Base-by-base conservation (phyloP, 2,113 vertebrate species). In the Anoplopoma fimbria region DNA sequence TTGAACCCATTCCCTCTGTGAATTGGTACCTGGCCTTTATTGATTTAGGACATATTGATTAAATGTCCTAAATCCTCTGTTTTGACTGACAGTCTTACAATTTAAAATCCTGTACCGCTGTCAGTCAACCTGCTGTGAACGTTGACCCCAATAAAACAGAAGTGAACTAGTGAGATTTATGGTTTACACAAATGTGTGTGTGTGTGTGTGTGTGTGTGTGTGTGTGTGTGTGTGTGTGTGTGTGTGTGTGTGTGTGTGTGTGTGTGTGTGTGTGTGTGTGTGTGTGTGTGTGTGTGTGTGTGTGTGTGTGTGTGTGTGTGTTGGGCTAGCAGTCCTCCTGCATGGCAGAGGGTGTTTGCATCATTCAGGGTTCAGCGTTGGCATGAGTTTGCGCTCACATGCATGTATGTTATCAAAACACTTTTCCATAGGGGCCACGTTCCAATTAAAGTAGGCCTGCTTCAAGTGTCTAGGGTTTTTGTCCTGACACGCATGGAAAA, bases 321-420 rank as follows among this genome's bases (percentile, higher is more conserved):
- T 47, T 31, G 40, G n/a, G 6, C 82, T 70, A 0, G n/a, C 40
- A 33, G 8, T 14, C n/a, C 34, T 67, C 8, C 1, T 45, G 25
- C 17, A 42, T 40, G 12, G 36, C 34, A 58, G 75, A 75, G 34
- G 0, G 51, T 40, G 64, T 67, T 74, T 82, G 74, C 72, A 62
- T 58, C 75, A 45, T 53, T 65, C 65, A 75, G 33, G 21, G n/a
- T n/a, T 80, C 33, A 79, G n/a, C n/a, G n/a, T n/a, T n/a, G n/a
- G n/a, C n/a, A n/a, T n/a, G n/a, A n/a, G n/a, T n/a, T n/a, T n/a
- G n/a, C n/a, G n/a, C n/a, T n/a, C n/a, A n/a, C n/a, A n/a, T n/a
- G n/a, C n/a, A n/a, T n/a, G n/a, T n/a, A n/a, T n/a, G n/a, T n/a
- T n/a, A 69, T 81, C 69, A 62, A 88, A 89, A 90, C 82, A 82